Evolutionary conservation across 2,888 invertebrate species (phyloP), one percentile per base, ranked within the genome.

Genomic region (Chesias legatella): DNA sequence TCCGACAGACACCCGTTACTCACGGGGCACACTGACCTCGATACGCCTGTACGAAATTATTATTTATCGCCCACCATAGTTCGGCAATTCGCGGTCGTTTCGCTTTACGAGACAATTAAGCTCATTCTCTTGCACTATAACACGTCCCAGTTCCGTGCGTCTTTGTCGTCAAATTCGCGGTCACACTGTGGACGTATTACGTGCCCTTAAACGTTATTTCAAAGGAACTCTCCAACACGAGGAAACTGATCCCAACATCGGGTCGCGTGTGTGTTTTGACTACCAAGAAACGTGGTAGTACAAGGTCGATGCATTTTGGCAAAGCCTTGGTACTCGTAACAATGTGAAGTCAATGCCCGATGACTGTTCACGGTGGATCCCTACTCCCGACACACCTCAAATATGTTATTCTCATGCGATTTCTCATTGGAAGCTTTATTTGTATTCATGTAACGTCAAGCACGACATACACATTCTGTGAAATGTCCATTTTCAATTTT

Each of bases 11-110:
- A 54, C 60, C 69, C 70, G 72, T 81, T 83, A 82, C 60, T 72
- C 63, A 68, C 61, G 53, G 53, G 64, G 69, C 84, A 81, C 51
- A 79, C 77, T 85, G 74, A 82, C 85, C 81, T 58, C 78, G 76
- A 77, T 82, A 69, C 65, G 63, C 58, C 56, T 58, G 58, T 65
- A 57, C 63, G 50, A 65, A 69, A 66, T 69, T 60, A 67, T 66
- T 58, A 60, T 58, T 61, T 58, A 59, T 63, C 60, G 53, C 51
- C 59, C 58, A 60, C 58, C 51, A 62, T 58, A 41, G 35, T 50
- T 48, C 45, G 50, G 56, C 49, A 57, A 51, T 60, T 56, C 48
- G 48, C 36, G 43, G 44, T 50, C 44, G 40, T 49, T 48, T 33
- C 28, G 28, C 38, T 43, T 37, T 36, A 32, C 28, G 33, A 32